phyloP scores from a whole-genome alignment of 2,113 vertebrate genomes.

The Poecile atricapillus region DNA sequence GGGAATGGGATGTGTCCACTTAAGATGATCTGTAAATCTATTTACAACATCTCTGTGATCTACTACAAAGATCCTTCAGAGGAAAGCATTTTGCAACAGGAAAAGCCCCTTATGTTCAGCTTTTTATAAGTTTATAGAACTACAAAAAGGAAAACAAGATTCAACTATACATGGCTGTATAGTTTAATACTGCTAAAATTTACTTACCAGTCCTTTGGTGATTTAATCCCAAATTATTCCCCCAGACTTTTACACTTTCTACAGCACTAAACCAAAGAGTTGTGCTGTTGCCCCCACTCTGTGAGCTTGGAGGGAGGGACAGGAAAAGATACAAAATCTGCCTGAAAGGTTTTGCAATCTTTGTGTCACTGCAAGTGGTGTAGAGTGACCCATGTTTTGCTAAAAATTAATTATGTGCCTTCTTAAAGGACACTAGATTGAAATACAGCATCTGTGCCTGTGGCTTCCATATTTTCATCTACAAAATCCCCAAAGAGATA shows the following conservation, averaged over 20 bases:
- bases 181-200: background rate
- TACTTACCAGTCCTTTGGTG: background rate
- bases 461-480: background rate
- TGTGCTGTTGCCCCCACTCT: background rate
- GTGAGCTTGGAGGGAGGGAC: background rate
- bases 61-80: background rate
- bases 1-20: background rate
- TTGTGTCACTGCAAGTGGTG: background rate
- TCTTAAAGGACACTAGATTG: background rate
- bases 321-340: background rate
- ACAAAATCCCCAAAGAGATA: background rate
- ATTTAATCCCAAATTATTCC: background rate
- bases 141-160: background rate
- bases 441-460: background rate
- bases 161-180: background rate
- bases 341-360: background rate
- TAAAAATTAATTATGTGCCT: background rate
- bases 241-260: background rate
- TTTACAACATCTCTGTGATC: background rate
- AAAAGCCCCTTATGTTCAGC: background rate
- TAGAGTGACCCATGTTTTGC: rapidly evolving
- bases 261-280: background rate
- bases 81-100: background rate
- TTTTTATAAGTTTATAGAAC: background rate
- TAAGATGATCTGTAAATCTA: background rate